phyloP scores from a whole-genome alignment of 1,140 invertebrate genomes.

The Papilio polytes region DNA sequence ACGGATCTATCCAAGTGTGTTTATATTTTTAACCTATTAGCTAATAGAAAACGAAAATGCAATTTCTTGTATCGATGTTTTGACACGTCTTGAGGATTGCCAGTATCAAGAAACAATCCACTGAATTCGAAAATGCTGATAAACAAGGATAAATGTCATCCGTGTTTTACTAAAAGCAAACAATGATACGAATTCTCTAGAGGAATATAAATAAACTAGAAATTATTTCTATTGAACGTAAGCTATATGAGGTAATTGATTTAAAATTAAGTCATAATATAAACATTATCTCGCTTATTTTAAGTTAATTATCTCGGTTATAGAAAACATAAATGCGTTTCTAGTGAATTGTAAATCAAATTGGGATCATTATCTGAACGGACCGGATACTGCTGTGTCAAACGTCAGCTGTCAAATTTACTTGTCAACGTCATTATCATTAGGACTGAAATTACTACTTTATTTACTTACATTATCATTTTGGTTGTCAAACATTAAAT shows the following conservation, averaged over 20 bases:
- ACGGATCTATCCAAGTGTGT: not conserved
- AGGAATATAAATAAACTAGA: not conserved
- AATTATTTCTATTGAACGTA: not conserved
- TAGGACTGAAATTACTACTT: not conserved
- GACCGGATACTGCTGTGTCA: constrained; percentile 23
- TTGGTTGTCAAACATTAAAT: not conserved
- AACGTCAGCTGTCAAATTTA: constrained; percentile 25
- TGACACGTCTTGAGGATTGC: constrained; percentile 5
- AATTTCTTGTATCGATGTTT: not conserved
- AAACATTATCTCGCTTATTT: not conserved
- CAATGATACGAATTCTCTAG: not conserved
- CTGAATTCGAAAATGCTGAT: not conserved
- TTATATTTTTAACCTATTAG: not conserved
- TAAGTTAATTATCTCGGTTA: not conserved
- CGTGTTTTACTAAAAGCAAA: not conserved
- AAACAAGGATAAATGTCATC: not conserved
- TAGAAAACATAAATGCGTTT: not conserved
- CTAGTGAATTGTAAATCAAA: constrained; percentile 29
- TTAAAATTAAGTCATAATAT: not conserved
- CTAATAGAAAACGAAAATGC: not conserved
- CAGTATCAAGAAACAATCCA: not conserved
- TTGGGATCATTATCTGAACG: constrained; percentile 11
- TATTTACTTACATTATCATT: not conserved
- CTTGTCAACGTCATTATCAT: not conserved
- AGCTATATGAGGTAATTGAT: not conserved